phyloP scores from a whole-genome alignment of 2,113 vertebrate species.

The Mesoclemmys tuberculata region DNA sequence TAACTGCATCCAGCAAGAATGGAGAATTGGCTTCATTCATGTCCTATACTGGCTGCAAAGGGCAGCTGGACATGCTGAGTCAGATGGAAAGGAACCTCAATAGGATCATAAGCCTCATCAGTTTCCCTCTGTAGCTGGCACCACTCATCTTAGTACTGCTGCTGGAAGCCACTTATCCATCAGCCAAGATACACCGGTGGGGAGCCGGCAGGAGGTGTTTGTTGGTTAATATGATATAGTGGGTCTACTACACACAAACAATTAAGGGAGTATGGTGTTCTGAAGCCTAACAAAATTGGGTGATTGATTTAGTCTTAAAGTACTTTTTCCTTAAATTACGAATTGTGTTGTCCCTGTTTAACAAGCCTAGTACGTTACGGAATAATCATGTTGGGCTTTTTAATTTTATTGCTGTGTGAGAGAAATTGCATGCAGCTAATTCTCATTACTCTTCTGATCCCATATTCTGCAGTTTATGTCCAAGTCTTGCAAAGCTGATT shows the following conservation, averaged over 20 bases:
- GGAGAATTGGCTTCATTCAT: not conserved
- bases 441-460: not conserved
- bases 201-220: accelerated
- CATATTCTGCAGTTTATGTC: accelerated
- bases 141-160: too few species aligned
- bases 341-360: not conserved
- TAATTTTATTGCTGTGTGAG: not conserved
- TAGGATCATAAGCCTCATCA: not conserved
- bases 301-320: not conserved
- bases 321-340: not conserved
- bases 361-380: accelerated
- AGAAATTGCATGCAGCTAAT: not conserved
- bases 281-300: not conserved
- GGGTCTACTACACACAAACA: accelerated
- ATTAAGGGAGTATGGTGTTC: not conserved
- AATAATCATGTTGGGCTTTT: not conserved
- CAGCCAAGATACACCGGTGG: not conserved
- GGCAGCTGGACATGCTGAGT: not conserved
- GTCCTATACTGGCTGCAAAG: not conserved
- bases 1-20: not conserved
- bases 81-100: not conserved
- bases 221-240: too few species aligned
- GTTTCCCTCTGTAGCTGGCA: not conserved
- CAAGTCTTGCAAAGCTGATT: not conserved
- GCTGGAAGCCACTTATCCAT: not conserved